These are phyloP conservation scores for Teinopalpus imperialis DNA, from an alignment of 2,888 invertebrate species.

Conservation along the genomic window DNA sequence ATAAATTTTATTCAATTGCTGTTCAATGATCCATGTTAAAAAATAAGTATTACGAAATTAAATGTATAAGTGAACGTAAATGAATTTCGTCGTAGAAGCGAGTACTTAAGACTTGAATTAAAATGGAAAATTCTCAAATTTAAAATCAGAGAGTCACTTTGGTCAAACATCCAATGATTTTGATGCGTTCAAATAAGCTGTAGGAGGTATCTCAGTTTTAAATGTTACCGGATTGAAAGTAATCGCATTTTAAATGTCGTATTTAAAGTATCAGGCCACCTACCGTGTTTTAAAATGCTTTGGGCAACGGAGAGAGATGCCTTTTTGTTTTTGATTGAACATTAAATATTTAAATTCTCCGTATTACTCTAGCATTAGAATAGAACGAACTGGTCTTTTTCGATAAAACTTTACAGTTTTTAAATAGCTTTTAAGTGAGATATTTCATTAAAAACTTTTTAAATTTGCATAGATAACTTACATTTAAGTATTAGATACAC, in stretches of 20 bases:
- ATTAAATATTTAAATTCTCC: constrained; percentile 19
- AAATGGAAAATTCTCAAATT: constrained; percentile 60
- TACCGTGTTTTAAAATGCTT: constrained; percentile 22
- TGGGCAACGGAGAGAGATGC: constrained; percentile 4
- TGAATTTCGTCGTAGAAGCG: constrained; percentile 32
- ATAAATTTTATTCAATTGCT: constrained; percentile 18
- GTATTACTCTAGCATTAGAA: constrained; percentile 12
- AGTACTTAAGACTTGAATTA: constrained; percentile 43
- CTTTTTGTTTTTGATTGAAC: constrained; percentile 21
- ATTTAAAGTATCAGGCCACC: constrained; percentile 26
- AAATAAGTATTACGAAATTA: constrained; percentile 40
- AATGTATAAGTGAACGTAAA: constrained; percentile 40
- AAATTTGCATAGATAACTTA: no score
- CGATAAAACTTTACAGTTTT: neutral
- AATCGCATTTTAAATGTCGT: constrained; percentile 27
- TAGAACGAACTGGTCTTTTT: constrained; percentile 9
- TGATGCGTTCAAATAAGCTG: constrained; percentile 49
- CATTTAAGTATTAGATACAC: no score
- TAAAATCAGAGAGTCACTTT: constrained; percentile 56
- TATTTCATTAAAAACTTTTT: neutral
- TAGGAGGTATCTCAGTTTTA: constrained; percentile 59
- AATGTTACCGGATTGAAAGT: constrained; percentile 41
- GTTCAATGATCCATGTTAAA: constrained; percentile 5
- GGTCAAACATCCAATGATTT: constrained; percentile 61
- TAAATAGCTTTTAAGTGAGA: neutral